Percentiles rank a stretch among this genome's conserved stretches.
Evolutionary conservation across 2,888 invertebrate genomes (phyloP).

Genomic region (Leucoma salicis): DNA sequence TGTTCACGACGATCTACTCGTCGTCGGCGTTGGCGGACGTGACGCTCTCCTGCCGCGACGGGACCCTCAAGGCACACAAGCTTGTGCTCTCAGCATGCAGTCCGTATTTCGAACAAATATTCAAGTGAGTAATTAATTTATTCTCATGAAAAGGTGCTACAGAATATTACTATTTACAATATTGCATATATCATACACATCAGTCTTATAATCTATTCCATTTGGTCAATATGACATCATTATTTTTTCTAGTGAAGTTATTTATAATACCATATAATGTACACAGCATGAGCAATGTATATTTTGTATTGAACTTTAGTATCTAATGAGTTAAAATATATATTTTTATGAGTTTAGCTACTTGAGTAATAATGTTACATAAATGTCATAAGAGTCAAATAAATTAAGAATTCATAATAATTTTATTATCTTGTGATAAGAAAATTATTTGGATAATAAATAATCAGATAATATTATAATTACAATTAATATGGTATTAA

Average conservation of each 20-base stretch:
- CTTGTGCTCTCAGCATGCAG: constrained; percentile 89
- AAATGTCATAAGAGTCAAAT: constrained; percentile 42
- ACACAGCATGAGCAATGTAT: constrained; percentile 47
- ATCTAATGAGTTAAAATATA: constrained; percentile 22
- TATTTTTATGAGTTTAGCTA: constrained; percentile 16
- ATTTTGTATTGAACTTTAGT: constrained; percentile 34
- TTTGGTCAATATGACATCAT: constrained; percentile 69
- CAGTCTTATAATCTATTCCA: constrained; percentile 46
- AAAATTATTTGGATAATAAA: constrained; percentile 37
- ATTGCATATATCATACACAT: constrained; percentile 13
- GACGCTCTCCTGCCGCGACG: constrained; percentile 87
- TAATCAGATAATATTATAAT: constrained; percentile 40
- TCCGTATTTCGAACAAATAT: constrained; percentile 88
- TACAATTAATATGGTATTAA: constrained; percentile 13
- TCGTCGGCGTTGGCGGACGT: constrained; percentile 87
- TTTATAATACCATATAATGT: constrained; percentile 55
- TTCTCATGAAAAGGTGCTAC: constrained; percentile 16
- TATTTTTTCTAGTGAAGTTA: constrained; percentile 65
- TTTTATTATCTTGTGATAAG: constrained; percentile 48
- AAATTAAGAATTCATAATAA: constrained; percentile 21
- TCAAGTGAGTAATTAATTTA: constrained; percentile 71
- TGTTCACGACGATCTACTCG: constrained; percentile 86
- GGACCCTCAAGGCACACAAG: constrained; percentile 86
- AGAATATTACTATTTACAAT: neutral
- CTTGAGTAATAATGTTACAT: constrained; percentile 39